A percentile compares a stretch with the other conserved stretches of the same genome.
Evolutionary conservation across 2,888 invertebrate species (phyloP).

Genomic region (Alviniconcha strummeri): DNA sequence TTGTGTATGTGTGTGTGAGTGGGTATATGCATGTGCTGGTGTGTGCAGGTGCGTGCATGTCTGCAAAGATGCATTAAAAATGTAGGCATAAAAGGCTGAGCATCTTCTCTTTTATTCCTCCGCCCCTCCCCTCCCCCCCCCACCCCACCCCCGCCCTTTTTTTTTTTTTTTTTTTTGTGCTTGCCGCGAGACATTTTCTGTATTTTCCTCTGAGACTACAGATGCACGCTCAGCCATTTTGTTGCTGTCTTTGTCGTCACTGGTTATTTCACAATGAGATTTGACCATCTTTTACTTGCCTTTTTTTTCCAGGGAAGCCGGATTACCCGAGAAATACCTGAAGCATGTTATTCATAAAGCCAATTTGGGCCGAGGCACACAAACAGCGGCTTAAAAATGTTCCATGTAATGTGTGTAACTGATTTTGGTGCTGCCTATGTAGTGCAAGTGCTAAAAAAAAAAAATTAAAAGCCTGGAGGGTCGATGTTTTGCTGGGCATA

Average conservation of each 20-base stretch:
- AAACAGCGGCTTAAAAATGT: not conserved
- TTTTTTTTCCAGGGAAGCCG: slow-evolving; percentile 62
- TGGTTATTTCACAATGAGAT: not conserved
- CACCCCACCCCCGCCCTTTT: not conserved
- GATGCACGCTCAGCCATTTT: not conserved
- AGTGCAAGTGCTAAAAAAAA: not conserved
- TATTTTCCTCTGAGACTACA: not conserved
- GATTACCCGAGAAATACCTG: slow-evolving; percentile 72
- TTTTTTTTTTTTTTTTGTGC: not conserved
- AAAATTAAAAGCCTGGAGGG: not conserved
- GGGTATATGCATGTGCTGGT: not conserved
- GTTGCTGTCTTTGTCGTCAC: not conserved
- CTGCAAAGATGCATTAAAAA: not conserved
- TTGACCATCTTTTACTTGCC: not conserved
- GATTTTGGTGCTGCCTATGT: not conserved
- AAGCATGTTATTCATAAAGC: slow-evolving; percentile 71
- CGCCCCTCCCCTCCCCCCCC: not conserved
- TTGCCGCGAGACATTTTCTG: not conserved
- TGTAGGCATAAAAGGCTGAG: not conserved
- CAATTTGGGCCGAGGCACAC: slow-evolving; percentile 38
- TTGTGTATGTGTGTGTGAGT: no score
- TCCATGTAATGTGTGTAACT: not conserved
- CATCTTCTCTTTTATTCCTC: not conserved
- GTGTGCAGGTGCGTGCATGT: not conserved
- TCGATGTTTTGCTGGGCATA: not conserved